These are phyloP conservation scores for Aradophagus sp. DNA, from an alignment of 1,140 invertebrate species.

Conservation along the genomic window DNA sequence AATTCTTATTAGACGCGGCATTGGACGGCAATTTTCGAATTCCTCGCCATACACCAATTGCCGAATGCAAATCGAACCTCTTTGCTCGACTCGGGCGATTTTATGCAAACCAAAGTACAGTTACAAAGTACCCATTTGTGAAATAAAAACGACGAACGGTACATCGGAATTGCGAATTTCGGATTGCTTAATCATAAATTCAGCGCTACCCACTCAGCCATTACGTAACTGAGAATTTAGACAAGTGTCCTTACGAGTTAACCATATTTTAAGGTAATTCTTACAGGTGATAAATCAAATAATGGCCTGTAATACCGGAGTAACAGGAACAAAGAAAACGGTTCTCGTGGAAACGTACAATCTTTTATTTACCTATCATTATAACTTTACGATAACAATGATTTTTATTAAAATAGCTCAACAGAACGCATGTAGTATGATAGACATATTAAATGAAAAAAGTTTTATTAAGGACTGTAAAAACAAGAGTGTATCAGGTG, in stretches of 20 bases:
- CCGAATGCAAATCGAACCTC: conserved; percentile 22
- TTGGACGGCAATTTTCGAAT: conserved; percentile 11
- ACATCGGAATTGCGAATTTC: conserved; percentile 32
- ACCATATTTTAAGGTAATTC: conserved; percentile 43
- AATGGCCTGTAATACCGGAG: conserved; percentile 29
- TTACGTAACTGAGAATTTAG: conserved; percentile 43
- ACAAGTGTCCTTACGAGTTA: conserved; percentile 39
- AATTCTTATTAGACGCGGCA: conserved; percentile 11
- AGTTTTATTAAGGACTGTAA: too few relatives aligned
- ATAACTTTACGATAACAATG: too few relatives aligned
- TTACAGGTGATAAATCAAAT: conserved; percentile 42
- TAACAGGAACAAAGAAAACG: conserved; percentile 27
- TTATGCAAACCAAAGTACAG: conserved; percentile 35
- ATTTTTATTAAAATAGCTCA: too few relatives aligned
- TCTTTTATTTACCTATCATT: conserved; percentile 14
- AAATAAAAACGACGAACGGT: conserved; percentile 49
- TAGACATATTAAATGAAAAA: too few relatives aligned
- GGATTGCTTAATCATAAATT: conserved; percentile 47
- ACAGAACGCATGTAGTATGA: too few relatives aligned
- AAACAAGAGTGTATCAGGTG: too few relatives aligned
- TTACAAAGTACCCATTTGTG: conserved; percentile 20
- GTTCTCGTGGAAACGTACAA: conserved; percentile 6
- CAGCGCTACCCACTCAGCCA: conserved; percentile 45
- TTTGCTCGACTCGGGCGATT: conserved; percentile 13
- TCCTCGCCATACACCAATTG: conserved; percentile 38